A percentile compares a stretch with the other conserved stretches of the same genome.
phyloP scores from a whole-genome alignment of 2,888 invertebrate genomes.

The Merodon equestris region DNA sequence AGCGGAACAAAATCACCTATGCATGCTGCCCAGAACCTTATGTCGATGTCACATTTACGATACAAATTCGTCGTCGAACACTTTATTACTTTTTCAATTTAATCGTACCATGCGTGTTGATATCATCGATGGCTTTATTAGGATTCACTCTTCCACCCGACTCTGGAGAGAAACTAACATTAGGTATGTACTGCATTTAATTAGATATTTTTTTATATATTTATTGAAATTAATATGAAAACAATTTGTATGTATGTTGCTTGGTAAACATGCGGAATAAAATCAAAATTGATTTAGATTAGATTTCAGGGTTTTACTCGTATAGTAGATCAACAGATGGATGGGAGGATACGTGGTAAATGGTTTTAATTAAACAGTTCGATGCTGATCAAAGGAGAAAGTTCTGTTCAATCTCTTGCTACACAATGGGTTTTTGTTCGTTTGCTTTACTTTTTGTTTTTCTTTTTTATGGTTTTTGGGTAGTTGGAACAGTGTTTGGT shows the following conservation, averaged over 20 bases:
- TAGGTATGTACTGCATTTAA: constrained; percentile 76
- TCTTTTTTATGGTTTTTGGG: no score
- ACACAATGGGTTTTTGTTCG: no score
- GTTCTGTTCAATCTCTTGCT: constrained; percentile 41
- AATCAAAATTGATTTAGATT: constrained; percentile 47
- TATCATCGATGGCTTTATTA: constrained; percentile 98
- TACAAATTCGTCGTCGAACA: constrained; percentile 96
- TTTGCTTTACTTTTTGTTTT: constrained; percentile 2
- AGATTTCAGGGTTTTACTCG: constrained; percentile 57
- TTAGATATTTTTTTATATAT: constrained; percentile 12
- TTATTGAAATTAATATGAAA: constrained; percentile 16
- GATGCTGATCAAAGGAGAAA: constrained; percentile 32
- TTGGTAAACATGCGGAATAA: not conserved
- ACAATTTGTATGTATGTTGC: not conserved
- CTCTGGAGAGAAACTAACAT: constrained; percentile 79
- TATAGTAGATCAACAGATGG: constrained; percentile 23
- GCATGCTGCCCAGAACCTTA: constrained; percentile 96
- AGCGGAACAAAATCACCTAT: constrained; percentile 93
- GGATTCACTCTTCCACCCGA: constrained; percentile 99
- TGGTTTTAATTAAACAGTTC: constrained; percentile 53
- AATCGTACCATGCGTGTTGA: constrained; percentile 98
- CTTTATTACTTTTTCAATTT: constrained; percentile 99
- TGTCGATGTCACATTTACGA: constrained; percentile 94
- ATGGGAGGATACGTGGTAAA: constrained; percentile 54
- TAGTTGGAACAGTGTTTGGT: no score